These are phyloP conservation scores for Daktulosphaira vitifoliae DNA, from an alignment of 1,140 invertebrate genomes.

Conservation along the genomic window DNA sequence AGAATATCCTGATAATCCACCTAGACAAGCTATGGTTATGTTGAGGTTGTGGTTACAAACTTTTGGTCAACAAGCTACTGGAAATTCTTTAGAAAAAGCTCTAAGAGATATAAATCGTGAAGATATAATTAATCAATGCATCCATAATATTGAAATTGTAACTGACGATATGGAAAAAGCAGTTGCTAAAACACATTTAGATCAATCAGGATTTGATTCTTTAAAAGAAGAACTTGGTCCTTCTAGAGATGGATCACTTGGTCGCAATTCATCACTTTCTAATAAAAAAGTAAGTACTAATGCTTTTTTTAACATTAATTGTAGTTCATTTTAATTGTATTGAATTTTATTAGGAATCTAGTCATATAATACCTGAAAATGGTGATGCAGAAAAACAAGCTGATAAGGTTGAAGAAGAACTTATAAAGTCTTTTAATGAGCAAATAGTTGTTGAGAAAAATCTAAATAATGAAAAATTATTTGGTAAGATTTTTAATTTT, in stretches of 20 bases:
- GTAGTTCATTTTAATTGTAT: no score
- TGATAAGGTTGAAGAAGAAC: neutral
- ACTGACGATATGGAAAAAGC: constrained; percentile 72
- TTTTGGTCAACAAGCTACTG: constrained; percentile 47
- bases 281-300: constrained; percentile 12
- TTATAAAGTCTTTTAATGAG: neutral
- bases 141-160: constrained; percentile 71
- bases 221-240: constrained; percentile 55
- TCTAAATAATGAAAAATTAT: neutral
- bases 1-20: constrained; percentile 72
- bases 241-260: constrained; percentile 35
- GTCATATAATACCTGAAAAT: no score
- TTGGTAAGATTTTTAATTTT: neutral
- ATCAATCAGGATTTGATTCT: constrained; percentile 67
- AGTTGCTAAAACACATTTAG: constrained; percentile 62
- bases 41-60: constrained; percentile 66
- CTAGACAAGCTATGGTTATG: constrained; percentile 88
- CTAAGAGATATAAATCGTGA: constrained; percentile 80
- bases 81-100: constrained; percentile 76
- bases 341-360: no score
- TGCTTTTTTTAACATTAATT: no score
- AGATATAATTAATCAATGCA: constrained; percentile 85
- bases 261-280: constrained; percentile 27
- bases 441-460: neutral
- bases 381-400: neutral